A percentile compares a stretch with the other conserved stretches of the same genome.
Conservation (phyloP, 2,888 invertebrate genomes). For the Ctena decussata region DNA sequence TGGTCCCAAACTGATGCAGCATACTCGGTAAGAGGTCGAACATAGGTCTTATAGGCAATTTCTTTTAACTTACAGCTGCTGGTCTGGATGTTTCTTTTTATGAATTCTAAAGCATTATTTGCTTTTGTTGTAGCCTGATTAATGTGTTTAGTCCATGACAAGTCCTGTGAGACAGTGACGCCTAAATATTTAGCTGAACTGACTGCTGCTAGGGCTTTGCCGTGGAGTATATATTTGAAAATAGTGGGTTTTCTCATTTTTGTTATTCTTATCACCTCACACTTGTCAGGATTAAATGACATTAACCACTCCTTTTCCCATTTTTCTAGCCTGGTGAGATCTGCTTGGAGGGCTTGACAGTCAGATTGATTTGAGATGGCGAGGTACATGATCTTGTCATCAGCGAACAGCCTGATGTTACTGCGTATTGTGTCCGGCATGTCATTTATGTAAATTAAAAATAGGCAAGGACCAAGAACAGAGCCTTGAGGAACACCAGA, state of each 20-base stretch:
- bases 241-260: background rate
- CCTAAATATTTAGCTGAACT: background rate
- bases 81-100: too few relatives aligned
- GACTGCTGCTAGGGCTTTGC: too few relatives aligned
- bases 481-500: background rate
- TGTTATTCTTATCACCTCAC: conserved; percentile 12
- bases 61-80: too few relatives aligned
- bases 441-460: background rate
- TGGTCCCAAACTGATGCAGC: too few relatives aligned
- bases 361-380: background rate
- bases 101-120: too few relatives aligned
- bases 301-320: conserved; percentile 14
- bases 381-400: background rate
- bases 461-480: background rate
- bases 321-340: conserved; percentile 14
- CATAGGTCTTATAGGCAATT: too few relatives aligned
- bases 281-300: conserved; percentile 20
- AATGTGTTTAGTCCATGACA: background rate
- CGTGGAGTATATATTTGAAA: conserved; percentile 3
- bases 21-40: too few relatives aligned
- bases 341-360: background rate
- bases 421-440: background rate
- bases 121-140: too few relatives aligned
- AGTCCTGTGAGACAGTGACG: background rate
- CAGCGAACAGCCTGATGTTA: too few relatives aligned